A percentile compares a stretch with the other conserved stretches of the same genome.
phyloP scores from a whole-genome alignment of 2,797 vertebrate species.

The Gallinago nigripennis region DNA sequence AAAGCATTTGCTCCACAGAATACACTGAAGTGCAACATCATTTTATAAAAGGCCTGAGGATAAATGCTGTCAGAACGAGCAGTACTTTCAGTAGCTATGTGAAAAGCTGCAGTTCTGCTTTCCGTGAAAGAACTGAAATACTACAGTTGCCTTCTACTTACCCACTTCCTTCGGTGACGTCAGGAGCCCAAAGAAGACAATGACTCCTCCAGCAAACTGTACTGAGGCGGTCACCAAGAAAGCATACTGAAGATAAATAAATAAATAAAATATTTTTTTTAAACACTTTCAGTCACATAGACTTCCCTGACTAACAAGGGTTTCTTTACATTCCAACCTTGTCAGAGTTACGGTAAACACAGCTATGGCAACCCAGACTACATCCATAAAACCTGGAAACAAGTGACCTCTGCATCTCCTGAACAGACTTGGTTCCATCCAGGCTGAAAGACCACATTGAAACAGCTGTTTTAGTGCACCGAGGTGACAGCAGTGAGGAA shows the following conservation, averaged over 20 bases:
- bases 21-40: not conserved
- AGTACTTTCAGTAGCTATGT: not conserved
- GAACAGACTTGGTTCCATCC: not conserved
- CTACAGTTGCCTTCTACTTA: constrained; percentile 74
- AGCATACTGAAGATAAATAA: constrained; percentile 83
- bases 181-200: constrained; percentile 94
- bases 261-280: not conserved
- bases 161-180: constrained; percentile 94
- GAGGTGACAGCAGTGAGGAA: not conserved
- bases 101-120: not conserved
- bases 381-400: not conserved
- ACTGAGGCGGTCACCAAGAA: constrained; percentile 95
- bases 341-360: not conserved
- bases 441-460: not conserved
- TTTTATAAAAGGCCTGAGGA: not conserved
- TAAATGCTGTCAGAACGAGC: not conserved
- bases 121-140: not conserved
- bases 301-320: not conserved
- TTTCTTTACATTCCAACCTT: not conserved
- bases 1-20: not conserved
- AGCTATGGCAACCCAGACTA: not conserved
- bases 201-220: constrained; percentile 92
- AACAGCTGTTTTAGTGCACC: not conserved
- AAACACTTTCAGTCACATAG: not conserved
- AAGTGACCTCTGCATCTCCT: not conserved